Conservation (phyloP, 1,140 invertebrate species). For the Trichomalopsis sarcophagae region DNA sequence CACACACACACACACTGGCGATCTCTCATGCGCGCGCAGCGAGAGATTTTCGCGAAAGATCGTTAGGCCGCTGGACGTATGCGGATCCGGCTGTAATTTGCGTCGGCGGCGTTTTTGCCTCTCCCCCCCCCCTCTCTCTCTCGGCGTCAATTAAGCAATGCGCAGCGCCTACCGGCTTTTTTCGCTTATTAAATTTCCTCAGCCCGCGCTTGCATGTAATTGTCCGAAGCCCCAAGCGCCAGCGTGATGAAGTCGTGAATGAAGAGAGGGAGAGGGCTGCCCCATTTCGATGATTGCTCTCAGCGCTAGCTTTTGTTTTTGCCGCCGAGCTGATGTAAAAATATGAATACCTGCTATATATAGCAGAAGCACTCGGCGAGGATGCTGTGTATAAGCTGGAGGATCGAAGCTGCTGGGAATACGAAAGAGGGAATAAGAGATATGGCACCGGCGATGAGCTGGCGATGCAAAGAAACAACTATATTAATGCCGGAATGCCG, state of each 20-base stretch:
- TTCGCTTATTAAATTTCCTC: slow-evolving; percentile 28
- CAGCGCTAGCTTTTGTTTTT: no score
- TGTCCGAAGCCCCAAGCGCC: neutral
- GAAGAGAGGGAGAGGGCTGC: neutral
- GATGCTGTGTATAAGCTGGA: neutral
- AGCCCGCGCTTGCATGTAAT: neutral
- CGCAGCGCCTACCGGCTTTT: slow-evolving; percentile 26
- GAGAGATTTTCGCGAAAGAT: slow-evolving; percentile 8
- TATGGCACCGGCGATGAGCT: slow-evolving; percentile 12
- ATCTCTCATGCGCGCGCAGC: slow-evolving; percentile 14
- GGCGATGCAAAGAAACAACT: slow-evolving; percentile 59
- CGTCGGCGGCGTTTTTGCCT: slow-evolving; percentile 25
- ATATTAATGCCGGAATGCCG: slow-evolving; percentile 59
- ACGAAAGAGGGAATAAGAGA: neutral
- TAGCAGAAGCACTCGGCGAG: neutral
- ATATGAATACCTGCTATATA: neutral
- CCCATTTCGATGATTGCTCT: slow-evolving; percentile 34
- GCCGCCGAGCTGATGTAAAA: neutral
- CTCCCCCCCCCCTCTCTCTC: neutral
- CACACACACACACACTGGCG: neutral
- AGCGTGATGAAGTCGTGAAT: slow-evolving; percentile 9
- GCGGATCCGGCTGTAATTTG: neutral
- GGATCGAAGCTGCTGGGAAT: neutral
- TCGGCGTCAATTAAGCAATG: slow-evolving; percentile 24
- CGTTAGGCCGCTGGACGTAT: neutral